Conservation (phyloP, 2,113 vertebrate species). For the Gasterosteus nipponicus region DNA sequence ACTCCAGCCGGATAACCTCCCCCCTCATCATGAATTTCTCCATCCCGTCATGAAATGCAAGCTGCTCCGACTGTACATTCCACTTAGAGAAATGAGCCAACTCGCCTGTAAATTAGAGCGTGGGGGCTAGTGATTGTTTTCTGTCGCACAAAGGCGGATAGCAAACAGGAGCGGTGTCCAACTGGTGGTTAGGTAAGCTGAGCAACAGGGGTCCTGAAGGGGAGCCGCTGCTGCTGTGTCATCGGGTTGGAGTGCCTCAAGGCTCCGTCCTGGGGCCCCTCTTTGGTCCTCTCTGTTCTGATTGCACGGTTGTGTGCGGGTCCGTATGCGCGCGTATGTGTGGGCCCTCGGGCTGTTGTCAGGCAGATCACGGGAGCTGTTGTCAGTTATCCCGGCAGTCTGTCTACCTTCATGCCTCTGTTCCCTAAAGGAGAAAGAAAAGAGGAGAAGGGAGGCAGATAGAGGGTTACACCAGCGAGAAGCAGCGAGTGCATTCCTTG, state of each 20-base stretch:
- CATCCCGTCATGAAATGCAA: conserved; percentile 74
- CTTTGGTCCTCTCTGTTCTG: conserved; percentile 51
- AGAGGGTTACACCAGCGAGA: conserved; percentile 38
- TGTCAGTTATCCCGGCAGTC: conserved; percentile 63
- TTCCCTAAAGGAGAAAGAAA: conserved; percentile 36
- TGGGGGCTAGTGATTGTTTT: conserved; percentile 49
- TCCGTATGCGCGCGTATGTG: conserved; percentile 47
- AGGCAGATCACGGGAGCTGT: conserved; percentile 65
- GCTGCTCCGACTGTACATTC: conserved; percentile 76
- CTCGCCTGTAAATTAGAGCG: conserved; percentile 62
- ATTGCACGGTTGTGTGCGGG: conserved; percentile 27
- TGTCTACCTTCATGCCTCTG: conserved; percentile 57
- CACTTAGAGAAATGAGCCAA: conserved; percentile 70
- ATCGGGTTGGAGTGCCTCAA: conserved; percentile 64
- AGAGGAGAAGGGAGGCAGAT: conserved; percentile 6
- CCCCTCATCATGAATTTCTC: conserved; percentile 55
- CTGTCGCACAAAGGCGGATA: conserved; percentile 51
- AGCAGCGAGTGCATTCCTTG: conserved; percentile 59
- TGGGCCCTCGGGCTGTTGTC: conserved; percentile 74
- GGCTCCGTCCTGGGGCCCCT: conserved; percentile 58
- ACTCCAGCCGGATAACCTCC: conserved; percentile 54
- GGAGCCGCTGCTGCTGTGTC: conserved; percentile 45
- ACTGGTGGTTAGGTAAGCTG: conserved; percentile 24
- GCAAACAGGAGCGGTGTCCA: conserved; percentile 26
- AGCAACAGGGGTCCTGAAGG: background rate